Evolutionary conservation across 2,113 vertebrate genomes (phyloP).

Genomic region (Pipra filicauda): DNA sequence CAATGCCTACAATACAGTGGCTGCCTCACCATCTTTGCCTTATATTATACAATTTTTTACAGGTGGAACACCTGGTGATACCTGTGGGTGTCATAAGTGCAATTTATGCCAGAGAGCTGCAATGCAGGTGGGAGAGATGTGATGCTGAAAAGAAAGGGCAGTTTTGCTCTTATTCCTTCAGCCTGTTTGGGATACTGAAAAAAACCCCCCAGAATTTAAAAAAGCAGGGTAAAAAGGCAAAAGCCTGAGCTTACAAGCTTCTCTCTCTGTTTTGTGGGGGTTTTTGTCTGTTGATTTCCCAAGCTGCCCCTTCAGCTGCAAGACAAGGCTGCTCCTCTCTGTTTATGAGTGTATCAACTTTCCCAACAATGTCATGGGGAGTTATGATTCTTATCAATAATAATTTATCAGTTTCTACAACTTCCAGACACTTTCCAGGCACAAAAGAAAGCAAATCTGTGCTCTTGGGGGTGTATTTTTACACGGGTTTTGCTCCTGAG

Average conservation of each 20-base stretch:
- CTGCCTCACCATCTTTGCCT: neutral
- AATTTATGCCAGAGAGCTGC: neutral
- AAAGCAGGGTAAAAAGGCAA: neutral
- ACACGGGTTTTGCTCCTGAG: neutral
- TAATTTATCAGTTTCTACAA: neutral
- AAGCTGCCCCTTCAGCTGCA: neutral
- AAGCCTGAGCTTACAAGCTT: neutral
- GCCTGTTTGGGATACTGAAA: neutral
- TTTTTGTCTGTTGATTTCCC: neutral
- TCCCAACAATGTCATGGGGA: neutral
- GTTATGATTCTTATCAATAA: constrained; percentile 9
- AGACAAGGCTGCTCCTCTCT: neutral
- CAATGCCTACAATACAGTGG: neutral
- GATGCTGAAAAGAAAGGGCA: neutral
- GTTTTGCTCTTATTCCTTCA: neutral
- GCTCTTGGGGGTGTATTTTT: neutral
- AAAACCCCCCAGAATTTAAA: neutral
- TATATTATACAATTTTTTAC: neutral
- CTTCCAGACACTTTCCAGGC: neutral
- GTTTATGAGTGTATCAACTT: neutral
- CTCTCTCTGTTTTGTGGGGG: neutral
- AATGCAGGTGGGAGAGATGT: neutral
- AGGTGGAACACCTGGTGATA: neutral
- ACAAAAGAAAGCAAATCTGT: neutral
- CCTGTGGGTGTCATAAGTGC: neutral